These are phyloP conservation scores for Sphaeramia orbicularis DNA, from an alignment of 2,797 vertebrate species.

Conservation along the genomic window DNA sequence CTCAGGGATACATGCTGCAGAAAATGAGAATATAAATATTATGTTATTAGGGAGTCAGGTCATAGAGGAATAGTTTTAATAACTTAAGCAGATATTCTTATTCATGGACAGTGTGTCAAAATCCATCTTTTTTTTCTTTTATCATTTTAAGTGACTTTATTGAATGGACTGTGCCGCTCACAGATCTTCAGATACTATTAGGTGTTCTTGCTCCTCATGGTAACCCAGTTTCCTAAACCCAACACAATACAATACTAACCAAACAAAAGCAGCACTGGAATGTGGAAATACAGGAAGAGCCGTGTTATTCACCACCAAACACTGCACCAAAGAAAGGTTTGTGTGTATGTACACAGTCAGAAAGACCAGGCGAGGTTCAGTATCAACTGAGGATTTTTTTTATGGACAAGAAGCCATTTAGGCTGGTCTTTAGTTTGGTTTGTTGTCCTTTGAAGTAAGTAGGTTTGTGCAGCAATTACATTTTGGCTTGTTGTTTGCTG, in stretches of 20 bases:
- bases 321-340: constrained; percentile 14
- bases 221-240: constrained; percentile 18
- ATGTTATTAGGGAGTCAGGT: too few species aligned
- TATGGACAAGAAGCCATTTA: neutral
- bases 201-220: neutral
- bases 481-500: too few species aligned
- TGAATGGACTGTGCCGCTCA: neutral
- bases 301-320: constrained; percentile 62
- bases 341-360: constrained; percentile 7
- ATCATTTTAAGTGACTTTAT: too few species aligned
- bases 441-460: neutral
- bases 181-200: constrained; percentile 13
- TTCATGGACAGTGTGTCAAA: too few species aligned
- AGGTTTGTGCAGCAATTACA: too few species aligned
- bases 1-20: too few species aligned
- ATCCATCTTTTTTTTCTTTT: too few species aligned
- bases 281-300: constrained; percentile 71
- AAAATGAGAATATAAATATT: too few species aligned
- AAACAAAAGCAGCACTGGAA: constrained; percentile 58
- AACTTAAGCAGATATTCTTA: too few species aligned
- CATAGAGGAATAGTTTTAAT: too few species aligned
- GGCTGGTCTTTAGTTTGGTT: neutral
- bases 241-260: constrained; percentile 18
- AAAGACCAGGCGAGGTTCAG: neutral
- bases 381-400: too few species aligned